Evolutionary conservation across 92 coral and sea anemone genomes (phyloP).

Genomic region (Epizoanthus scotinus): DNA sequence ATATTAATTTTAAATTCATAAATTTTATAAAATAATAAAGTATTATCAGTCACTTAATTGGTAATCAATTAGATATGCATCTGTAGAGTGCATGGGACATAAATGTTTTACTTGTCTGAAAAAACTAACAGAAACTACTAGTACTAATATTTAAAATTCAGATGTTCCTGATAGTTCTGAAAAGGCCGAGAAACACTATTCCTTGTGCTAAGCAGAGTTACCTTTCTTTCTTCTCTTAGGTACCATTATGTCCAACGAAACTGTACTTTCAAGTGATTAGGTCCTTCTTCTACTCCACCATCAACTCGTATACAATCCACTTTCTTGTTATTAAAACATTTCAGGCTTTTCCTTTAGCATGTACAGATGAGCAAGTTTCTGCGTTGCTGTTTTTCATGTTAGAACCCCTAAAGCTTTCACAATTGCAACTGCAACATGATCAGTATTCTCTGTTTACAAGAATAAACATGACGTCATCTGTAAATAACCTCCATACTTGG

Average conservation of each 20-base stretch:
- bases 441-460: constrained; percentile 44
- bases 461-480: constrained; percentile 43
- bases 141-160: too few species aligned
- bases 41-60: too few species aligned
- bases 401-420: constrained; percentile 34
- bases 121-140: too few species aligned
- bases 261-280: constrained; percentile 17
- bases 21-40: too few species aligned
- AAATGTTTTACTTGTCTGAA: too few species aligned
- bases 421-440: constrained; percentile 40
- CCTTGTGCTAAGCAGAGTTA: constrained; percentile 16
- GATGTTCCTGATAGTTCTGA: too few species aligned
- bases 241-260: constrained; percentile 33
- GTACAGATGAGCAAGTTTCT: not conserved
- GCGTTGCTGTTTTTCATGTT: constrained; percentile 40
- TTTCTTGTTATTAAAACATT: constrained; percentile 8
- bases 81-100: too few species aligned
- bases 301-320: constrained; percentile 15
- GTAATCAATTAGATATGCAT: too few species aligned
- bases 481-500: constrained; percentile 46
- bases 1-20: too few species aligned
- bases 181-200: too few species aligned
- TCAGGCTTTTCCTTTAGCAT: constrained; percentile 19
- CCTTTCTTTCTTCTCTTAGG: not conserved
- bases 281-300: constrained; percentile 9